phyloP scores from a whole-genome alignment of 2,113 vertebrate species.

The Megaleporinus macrocephalus region DNA sequence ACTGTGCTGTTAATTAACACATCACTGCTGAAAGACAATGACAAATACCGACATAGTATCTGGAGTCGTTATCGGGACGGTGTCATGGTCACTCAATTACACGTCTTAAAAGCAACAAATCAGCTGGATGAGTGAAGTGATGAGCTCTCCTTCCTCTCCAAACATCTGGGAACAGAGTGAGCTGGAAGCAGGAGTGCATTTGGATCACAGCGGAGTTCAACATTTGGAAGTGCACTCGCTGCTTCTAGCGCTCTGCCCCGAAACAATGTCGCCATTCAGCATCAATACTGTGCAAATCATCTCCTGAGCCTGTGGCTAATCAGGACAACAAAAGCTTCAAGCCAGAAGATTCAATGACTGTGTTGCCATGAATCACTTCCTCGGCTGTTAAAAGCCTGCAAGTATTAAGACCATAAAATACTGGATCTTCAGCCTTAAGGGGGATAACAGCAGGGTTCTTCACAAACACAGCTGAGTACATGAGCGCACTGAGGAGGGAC shows the following conservation, averaged over 20 bases:
- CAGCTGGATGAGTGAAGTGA: too few relatives aligned
- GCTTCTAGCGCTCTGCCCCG: neutral
- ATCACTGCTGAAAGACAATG: too few relatives aligned
- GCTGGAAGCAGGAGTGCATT: neutral
- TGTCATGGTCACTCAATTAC: neutral
- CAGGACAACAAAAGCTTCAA: neutral
- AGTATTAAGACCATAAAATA: neutral
- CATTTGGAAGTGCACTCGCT: neutral
- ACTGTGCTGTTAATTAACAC: too few relatives aligned
- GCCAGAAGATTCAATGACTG: neutral
- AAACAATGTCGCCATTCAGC: slow-evolving; percentile 11
- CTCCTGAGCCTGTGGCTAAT: neutral
- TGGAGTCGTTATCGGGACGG: neutral
- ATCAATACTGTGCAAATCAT: neutral
- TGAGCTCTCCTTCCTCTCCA: neutral
- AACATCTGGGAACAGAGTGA: slow-evolving; percentile 5
- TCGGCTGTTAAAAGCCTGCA: neutral
- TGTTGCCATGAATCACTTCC: neutral
- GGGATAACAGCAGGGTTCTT: neutral
- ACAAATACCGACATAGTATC: neutral
- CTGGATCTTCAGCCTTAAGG: neutral
- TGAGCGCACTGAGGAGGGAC: too few relatives aligned
- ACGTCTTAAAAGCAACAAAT: neutral
- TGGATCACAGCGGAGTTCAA: neutral
- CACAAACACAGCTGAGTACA: too few relatives aligned